A percentile compares a stretch with the other conserved stretches of the same genome.
Conservation (phyloP, 2,113 vertebrate genomes). For the Coregonus clupeaformis region DNA sequence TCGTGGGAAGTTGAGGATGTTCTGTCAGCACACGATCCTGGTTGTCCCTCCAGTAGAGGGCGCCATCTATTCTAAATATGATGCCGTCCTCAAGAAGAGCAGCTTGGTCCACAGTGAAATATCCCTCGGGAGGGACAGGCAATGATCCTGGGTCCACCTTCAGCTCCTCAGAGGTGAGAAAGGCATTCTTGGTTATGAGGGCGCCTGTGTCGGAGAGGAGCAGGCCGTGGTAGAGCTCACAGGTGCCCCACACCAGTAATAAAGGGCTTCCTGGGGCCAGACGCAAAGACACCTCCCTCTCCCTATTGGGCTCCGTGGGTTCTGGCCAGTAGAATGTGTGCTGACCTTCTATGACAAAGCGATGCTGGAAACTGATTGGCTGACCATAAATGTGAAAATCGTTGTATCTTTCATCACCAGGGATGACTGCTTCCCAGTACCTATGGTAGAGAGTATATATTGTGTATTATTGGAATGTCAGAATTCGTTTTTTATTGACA, state of each 20-base stretch:
- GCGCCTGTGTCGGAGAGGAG: constrained; percentile 6
- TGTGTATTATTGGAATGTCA: neutral
- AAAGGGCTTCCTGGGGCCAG: constrained; percentile 6
- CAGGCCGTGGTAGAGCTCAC: neutral
- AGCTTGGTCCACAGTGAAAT: constrained; percentile 6
- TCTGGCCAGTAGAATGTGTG: neutral
- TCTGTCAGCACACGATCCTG: neutral
- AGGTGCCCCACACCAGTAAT: neutral
- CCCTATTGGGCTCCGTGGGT: neutral
- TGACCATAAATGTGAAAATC: constrained; percentile 4
- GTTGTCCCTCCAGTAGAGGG: constrained; percentile 14
- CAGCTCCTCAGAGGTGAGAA: constrained; percentile 13
- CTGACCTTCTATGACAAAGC: constrained; percentile 2
- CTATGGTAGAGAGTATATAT: neutral
- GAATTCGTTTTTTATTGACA: neutral
- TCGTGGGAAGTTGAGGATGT: neutral
- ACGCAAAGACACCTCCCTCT: neutral
- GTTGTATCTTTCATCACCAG: neutral
- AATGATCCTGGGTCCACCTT: constrained; percentile 11
- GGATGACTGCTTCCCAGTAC: constrained; percentile 5
- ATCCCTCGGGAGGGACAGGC: constrained; percentile 4
- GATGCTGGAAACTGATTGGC: constrained; percentile 8
- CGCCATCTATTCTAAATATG: constrained; percentile 1
- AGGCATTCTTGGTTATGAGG: neutral
- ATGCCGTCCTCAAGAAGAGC: constrained; percentile 17